Evolutionary conservation across 2,797 vertebrate species (phyloP).

Genomic region (Triplophysa yarkandensis): DNA sequence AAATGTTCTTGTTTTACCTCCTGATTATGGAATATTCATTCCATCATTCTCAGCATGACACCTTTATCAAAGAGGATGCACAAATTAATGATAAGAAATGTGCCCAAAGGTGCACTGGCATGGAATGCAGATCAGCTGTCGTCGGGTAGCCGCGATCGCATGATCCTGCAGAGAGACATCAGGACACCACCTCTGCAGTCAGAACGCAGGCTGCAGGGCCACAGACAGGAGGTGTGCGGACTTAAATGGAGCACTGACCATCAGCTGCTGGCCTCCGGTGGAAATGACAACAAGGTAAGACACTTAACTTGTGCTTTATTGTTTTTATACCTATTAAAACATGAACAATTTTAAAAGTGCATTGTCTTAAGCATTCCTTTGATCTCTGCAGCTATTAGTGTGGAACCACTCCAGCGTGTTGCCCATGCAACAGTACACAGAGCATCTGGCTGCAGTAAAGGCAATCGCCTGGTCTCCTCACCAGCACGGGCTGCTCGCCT

Average conservation of each 20-base stretch:
- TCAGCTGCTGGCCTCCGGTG: conserved; percentile 95
- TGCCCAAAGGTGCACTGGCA: conserved; percentile 85
- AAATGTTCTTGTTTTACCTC: not conserved
- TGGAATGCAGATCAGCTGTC: conserved; percentile 99
- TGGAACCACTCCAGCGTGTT: conserved; percentile 97
- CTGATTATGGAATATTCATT: not conserved
- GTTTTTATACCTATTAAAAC: too few species aligned
- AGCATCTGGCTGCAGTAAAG: conserved; percentile 96
- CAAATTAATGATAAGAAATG: not conserved
- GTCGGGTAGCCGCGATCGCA: conserved; percentile 92
- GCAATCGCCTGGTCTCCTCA: conserved; percentile 98
- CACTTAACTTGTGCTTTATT: too few species aligned
- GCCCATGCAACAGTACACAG: conserved; percentile 95
- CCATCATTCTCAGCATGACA: not conserved
- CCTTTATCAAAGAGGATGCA: not conserved
- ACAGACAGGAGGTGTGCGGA: conserved; percentile 97
- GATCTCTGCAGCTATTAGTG: conserved; percentile 83
- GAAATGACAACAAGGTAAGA: conserved; percentile 96
- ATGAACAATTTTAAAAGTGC: too few species aligned
- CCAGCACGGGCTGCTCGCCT: conserved; percentile 94
- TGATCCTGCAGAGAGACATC: conserved; percentile 96
- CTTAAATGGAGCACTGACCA: conserved; percentile 99
- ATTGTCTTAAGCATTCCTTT: not conserved
- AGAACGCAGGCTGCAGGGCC: conserved; percentile 95
- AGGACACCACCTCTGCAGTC: conserved; percentile 92